Conservation (phyloP, 2,888 invertebrate species). For the Thymelicus sylvestris region DNA sequence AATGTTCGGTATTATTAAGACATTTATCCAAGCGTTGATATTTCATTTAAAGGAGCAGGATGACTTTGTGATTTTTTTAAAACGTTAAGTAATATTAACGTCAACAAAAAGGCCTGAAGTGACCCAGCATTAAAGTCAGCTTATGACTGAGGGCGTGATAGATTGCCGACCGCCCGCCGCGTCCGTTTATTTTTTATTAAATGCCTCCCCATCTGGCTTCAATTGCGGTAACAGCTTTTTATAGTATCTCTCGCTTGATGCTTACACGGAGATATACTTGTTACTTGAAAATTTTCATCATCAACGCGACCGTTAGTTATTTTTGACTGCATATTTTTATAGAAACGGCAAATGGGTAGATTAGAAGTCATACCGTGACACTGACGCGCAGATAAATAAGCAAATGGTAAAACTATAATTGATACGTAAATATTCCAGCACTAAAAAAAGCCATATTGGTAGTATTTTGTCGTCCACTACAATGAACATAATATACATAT, state of each 20-base stretch:
- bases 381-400: no score
- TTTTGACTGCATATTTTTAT: no score
- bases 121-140: constrained; percentile 83
- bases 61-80: constrained; percentile 69
- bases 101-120: constrained; percentile 81
- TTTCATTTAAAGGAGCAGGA: constrained; percentile 69
- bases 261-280: constrained; percentile 32
- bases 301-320: not conserved
- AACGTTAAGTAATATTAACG: constrained; percentile 77
- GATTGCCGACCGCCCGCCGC: constrained; percentile 68
- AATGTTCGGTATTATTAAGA: constrained; percentile 58
- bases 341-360: no score
- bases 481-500: no score
- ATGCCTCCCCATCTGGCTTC: constrained; percentile 73
- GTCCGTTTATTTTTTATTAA: constrained; percentile 79
- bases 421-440: no score
- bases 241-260: constrained; percentile 44
- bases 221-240: constrained; percentile 76
- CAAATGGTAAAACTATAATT: no score
- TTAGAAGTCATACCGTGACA: no score
- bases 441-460: no score
- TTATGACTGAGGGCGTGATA: constrained; percentile 81
- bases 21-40: constrained; percentile 68
- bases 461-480: no score
- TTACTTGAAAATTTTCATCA: constrained; percentile 11